A percentile compares a stretch with the other conserved stretches of the same genome.
Conservation (phyloP, 2,113 vertebrate species). For the Cercopithecus mona region DNA sequence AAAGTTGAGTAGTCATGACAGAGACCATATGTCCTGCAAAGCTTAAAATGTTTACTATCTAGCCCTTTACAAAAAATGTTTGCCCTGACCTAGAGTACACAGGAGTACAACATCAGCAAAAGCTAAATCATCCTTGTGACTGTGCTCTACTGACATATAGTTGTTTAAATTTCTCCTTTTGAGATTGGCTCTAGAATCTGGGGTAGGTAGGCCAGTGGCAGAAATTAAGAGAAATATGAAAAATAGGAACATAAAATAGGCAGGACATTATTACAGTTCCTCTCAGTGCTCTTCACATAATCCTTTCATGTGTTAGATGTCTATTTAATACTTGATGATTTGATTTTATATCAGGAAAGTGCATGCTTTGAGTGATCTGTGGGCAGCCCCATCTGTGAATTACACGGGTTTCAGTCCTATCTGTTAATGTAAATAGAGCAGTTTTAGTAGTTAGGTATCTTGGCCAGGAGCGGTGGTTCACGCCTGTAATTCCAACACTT, state of each 20-base stretch:
- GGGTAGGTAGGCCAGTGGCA: neutral
- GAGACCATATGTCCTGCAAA: neutral
- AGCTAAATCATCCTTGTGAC: neutral
- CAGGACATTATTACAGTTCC: neutral
- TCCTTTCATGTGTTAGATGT: neutral
- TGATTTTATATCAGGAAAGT: constrained; percentile 17
- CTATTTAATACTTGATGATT: neutral
- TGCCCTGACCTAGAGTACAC: neutral
- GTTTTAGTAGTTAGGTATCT: neutral
- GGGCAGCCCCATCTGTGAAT: neutral
- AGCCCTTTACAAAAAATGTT: neutral
- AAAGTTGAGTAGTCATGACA: neutral
- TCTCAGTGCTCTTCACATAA: neutral
- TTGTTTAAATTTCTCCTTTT: constrained; percentile 23
- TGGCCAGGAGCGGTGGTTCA: no score
- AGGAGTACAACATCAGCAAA: neutral
- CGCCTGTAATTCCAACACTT: no score
- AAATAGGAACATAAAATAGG: neutral
- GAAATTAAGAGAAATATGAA: neutral
- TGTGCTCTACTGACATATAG: neutral
- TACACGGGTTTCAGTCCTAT: neutral
- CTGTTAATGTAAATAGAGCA: neutral
- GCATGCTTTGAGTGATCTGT: neutral
- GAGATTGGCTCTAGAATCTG: neutral
- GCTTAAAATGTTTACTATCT: neutral